A percentile compares a stretch with the other conserved stretches of the same genome.
phyloP scores from a whole-genome alignment of 2,113 vertebrate species.

The Poecilia latipinna region DNA sequence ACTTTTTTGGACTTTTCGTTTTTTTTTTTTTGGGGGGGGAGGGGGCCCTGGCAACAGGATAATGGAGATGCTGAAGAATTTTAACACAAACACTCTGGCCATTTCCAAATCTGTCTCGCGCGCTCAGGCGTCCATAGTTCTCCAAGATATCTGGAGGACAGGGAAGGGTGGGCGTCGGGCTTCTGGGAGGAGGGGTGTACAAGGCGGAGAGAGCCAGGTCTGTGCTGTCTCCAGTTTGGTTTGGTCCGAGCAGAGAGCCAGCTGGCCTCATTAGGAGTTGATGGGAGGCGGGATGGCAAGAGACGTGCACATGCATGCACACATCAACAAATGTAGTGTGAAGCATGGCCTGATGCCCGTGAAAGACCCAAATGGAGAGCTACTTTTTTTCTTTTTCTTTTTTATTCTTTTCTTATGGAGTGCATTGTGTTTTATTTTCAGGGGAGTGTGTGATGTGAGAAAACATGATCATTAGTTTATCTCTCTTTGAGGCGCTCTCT shows the following conservation, averaged over 20 bases:
- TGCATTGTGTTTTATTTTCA: conserved; percentile 51
- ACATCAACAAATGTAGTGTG: conserved; percentile 82
- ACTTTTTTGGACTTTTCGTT: conserved; percentile 65
- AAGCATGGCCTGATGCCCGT: conserved; percentile 78
- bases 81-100: conserved; percentile 74
- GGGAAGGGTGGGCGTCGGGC: conserved; percentile 63
- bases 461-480: conserved; percentile 75
- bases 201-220: conserved; percentile 73
- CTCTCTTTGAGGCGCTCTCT: conserved; percentile 69
- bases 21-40: conserved; percentile 12
- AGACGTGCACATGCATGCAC: conserved; percentile 80
- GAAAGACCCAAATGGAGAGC: conserved; percentile 71
- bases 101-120: conserved; percentile 75
- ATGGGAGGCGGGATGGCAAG: conserved; percentile 80
- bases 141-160: conserved; percentile 75
- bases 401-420: conserved; percentile 36
- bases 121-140: conserved; percentile 73
- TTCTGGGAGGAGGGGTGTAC: conserved; percentile 69
- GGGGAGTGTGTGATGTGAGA: conserved; percentile 51
- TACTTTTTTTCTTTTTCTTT: conserved; percentile 40
- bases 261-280: conserved; percentile 81
- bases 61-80: conserved; percentile 69
- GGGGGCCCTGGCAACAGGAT: conserved; percentile 64
- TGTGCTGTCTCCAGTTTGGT: conserved; percentile 78
- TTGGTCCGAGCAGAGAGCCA: conserved; percentile 79